phyloP scores from a whole-genome alignment of 2,113 vertebrate genomes.

The Scartelaos histophorus region DNA sequence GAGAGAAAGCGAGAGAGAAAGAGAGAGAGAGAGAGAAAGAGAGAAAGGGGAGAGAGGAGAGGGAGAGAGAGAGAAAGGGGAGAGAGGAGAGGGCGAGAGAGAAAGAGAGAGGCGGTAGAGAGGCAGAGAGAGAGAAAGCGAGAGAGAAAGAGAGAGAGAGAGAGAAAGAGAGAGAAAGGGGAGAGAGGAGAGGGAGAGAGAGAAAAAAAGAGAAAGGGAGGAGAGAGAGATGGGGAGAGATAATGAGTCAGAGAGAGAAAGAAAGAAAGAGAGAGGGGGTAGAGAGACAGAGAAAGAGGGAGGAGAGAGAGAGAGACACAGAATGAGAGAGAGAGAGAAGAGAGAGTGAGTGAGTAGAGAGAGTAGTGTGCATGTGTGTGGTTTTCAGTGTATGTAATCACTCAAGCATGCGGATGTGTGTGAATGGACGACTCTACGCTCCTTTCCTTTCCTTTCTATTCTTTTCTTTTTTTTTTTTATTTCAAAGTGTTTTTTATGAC shows the following conservation, averaged over 20 bases:
- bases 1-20: no score
- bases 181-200: no score
- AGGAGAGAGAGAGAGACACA: not conserved
- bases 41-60: no score
- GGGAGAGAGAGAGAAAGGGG: no score
- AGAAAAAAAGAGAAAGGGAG: no score
- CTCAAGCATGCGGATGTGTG: conserved; percentile 39
- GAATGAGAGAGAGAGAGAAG: not conserved
- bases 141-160: not conserved
- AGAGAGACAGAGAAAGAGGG: not conserved
- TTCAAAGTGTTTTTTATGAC: not conserved
- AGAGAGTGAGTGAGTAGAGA: not conserved
- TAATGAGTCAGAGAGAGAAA: not conserved
- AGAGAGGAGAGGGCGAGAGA: no score
- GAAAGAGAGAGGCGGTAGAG: no score
- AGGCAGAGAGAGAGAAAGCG: not conserved
- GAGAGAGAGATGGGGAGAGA: not conserved
- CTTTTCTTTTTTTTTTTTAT: not conserved
- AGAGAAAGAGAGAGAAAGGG: no score
- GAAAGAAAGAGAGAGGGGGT: not conserved
- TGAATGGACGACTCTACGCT: conserved; percentile 26
- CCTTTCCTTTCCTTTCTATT: not conserved
- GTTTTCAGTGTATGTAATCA: conserved; percentile 32
- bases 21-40: no score
- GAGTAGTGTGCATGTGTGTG: conserved; percentile 32